Percentiles rank a stretch among this genome's conserved stretches.
Evolutionary conservation across 2,113 vertebrate species (phyloP).

Genomic region (Aspidoscelis tigris): DNA sequence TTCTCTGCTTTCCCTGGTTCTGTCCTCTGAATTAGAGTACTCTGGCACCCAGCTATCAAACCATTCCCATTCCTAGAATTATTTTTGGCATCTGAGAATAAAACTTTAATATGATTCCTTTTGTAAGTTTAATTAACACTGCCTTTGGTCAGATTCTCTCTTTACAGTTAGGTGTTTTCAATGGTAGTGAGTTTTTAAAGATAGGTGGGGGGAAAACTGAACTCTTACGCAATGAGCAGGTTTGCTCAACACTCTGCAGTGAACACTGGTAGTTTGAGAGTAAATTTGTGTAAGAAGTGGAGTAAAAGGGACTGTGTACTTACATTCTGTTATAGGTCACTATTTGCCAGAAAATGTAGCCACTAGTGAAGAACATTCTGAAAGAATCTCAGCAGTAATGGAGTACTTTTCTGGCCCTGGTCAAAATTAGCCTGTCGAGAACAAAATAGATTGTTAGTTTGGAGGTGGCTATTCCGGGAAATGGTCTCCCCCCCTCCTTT

Average conservation of each 20-base stretch:
- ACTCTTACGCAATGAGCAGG: slow-evolving; percentile 51
- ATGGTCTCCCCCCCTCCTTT: neutral
- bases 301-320: neutral
- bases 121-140: neutral
- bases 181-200: slow-evolving; percentile 66
- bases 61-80: too few relatives aligned
- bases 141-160: slow-evolving; percentile 56
- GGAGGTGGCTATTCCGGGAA: neutral
- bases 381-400: neutral
- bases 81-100: neutral
- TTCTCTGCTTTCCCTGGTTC: too few relatives aligned
- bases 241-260: slow-evolving; percentile 42
- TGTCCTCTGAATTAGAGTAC: too few relatives aligned
- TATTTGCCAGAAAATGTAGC: neutral
- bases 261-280: neutral
- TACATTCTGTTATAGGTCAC: neutral
- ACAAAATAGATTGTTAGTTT: neutral
- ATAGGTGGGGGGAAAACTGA: slow-evolving; percentile 56
- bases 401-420: neutral
- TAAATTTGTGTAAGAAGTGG: neutral
- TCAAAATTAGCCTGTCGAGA: neutral
- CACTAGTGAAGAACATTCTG: neutral
- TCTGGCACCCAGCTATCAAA: too few relatives aligned
- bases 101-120: neutral
- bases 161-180: slow-evolving; percentile 55